phyloP scores from a whole-genome alignment of 2,113 vertebrate genomes.

The Dasyornis broadbenti region DNA sequence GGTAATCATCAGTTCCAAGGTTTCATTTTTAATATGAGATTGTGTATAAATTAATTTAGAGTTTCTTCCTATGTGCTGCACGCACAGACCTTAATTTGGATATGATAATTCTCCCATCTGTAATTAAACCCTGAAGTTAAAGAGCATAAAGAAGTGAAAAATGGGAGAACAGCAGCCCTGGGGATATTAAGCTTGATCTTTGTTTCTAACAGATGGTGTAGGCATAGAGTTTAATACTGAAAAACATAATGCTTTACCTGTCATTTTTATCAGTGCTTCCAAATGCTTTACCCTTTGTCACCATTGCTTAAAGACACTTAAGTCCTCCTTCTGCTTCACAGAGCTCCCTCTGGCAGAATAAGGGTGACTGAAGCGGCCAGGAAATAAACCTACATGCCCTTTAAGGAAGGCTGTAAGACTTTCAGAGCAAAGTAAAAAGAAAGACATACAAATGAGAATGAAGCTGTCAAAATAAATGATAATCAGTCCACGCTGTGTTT shows the following conservation, averaged over 20 bases:
- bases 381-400: neutral
- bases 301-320: neutral
- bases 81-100: neutral
- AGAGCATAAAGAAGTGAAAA: neutral
- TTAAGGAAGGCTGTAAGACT: neutral
- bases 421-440: neutral
- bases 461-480: neutral
- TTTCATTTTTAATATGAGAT: neutral
- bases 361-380: neutral
- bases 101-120: neutral
- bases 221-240: neutral
- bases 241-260: neutral
- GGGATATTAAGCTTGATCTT: neutral
- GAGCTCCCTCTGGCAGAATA: neutral
- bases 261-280: neutral
- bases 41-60: neutral
- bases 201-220: neutral
- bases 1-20: neutral
- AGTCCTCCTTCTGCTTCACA: neutral
- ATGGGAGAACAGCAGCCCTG: neutral
- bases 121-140: neutral
- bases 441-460: neutral
- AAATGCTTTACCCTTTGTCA: neutral
- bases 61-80: neutral
- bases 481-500: neutral